These are phyloP conservation scores for Mustela lutreola DNA, from an alignment of 2,113 vertebrate genomes.

Conservation along the genomic window DNA sequence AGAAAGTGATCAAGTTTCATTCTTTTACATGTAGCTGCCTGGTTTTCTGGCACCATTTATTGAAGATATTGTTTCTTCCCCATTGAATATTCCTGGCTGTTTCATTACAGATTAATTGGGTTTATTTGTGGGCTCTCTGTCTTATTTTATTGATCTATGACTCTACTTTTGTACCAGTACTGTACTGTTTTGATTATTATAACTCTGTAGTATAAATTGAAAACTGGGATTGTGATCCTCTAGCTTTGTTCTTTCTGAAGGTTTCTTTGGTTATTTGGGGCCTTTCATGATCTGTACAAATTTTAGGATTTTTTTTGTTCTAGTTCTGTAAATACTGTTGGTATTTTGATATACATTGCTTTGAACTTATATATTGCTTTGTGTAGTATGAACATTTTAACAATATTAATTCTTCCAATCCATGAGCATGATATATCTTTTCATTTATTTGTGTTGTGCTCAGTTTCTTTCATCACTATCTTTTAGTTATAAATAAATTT, in stretches of 20 bases:
- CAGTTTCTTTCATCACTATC: not conserved
- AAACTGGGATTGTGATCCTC: not conserved
- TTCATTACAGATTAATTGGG: not conserved
- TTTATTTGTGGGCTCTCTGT: not conserved
- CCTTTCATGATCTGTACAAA: not conserved
- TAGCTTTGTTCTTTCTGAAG: not conserved
- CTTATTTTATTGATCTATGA: not conserved
- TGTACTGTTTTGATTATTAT: not conserved
- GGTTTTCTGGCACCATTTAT: not conserved
- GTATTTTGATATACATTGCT: not conserved
- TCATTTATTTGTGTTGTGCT: not conserved
- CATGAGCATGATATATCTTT: not conserved
- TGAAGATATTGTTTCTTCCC: not conserved
- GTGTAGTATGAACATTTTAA: not conserved
- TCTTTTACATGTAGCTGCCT: not conserved
- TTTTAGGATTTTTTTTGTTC: not conserved
- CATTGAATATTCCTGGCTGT: not conserved
- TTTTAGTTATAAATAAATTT: not conserved
- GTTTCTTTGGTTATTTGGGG: not conserved
- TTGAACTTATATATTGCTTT: not conserved
- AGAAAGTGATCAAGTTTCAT: not conserved
- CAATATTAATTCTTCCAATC: not conserved
- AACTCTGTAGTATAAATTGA: not conserved
- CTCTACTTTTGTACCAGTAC: not conserved
- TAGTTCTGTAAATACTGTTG: not conserved